Conservation (phyloP, 2,113 vertebrate species). For the Dryoscopus gambensis region DNA sequence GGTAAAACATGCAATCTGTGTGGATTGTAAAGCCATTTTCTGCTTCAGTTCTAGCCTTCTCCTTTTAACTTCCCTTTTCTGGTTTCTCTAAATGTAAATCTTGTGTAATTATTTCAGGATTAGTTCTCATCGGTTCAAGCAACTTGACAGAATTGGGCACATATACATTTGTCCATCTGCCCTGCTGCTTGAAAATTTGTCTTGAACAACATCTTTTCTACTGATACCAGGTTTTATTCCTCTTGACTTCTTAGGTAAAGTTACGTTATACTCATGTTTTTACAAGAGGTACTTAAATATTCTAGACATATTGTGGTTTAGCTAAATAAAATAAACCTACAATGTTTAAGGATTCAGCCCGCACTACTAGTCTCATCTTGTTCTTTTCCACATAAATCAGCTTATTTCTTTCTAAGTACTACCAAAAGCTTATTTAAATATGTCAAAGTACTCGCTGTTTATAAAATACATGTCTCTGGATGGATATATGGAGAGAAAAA, state of each 20-base stretch:
- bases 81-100: not conserved
- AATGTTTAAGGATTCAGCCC: not conserved
- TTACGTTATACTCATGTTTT: not conserved
- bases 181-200: not conserved
- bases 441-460: not conserved
- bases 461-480: not conserved
- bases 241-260: not conserved
- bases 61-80: not conserved
- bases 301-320: not conserved
- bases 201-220: not conserved
- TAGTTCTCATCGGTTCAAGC: not conserved
- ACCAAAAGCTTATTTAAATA: not conserved
- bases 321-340: not conserved
- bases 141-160: not conserved
- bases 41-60: not conserved
- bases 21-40: not conserved
- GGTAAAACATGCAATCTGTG: not conserved
- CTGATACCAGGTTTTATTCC: not conserved
- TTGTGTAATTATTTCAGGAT: not conserved
- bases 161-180: not conserved
- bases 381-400: not conserved
- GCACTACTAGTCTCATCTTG: not conserved
- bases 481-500: not conserved
- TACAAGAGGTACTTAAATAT: not conserved
- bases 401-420: not conserved